Conservation (phyloP, 2,113 vertebrate genomes). For the Neodontobutis hainanensis region DNA sequence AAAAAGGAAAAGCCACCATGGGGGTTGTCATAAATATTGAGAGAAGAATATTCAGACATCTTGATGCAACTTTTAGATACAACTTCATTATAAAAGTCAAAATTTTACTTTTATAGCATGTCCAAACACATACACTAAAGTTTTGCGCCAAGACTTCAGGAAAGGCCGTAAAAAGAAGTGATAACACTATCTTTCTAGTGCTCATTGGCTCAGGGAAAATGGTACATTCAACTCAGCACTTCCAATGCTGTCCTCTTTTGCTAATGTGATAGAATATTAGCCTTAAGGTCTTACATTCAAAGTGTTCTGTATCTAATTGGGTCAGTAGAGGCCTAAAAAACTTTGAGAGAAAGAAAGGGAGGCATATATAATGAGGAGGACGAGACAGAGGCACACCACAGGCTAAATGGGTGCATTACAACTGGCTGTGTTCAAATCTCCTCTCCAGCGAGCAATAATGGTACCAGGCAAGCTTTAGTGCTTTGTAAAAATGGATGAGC, state of each 20-base stretch:
- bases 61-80: too few relatives aligned
- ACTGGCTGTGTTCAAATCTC: constrained; percentile 17
- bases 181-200: constrained; percentile 26
- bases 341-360: constrained; percentile 29
- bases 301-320: constrained; percentile 53
- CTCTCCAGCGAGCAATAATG: constrained; percentile 32
- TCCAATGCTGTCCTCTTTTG: constrained; percentile 41
- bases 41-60: too few relatives aligned
- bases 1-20: too few relatives aligned
- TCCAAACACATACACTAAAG: constrained; percentile 2
- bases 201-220: constrained; percentile 39
- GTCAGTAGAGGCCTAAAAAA: constrained; percentile 48
- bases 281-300: constrained; percentile 42
- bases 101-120: not conserved
- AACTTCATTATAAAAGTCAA: not conserved
- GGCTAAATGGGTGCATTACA: constrained; percentile 41
- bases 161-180: constrained; percentile 13
- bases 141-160: constrained; percentile 11
- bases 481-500: constrained; percentile 35
- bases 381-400: constrained; percentile 20
- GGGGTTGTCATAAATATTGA: too few relatives aligned
- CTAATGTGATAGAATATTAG: constrained; percentile 46
- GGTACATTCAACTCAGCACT: constrained; percentile 39
- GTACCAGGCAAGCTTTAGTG: constrained; percentile 6
- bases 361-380: constrained; percentile 26